A percentile compares a stretch with the other conserved stretches of the same genome.
Evolutionary conservation across 2,797 vertebrate species (phyloP).

Genomic region (Crenuchus spilurus): DNA sequence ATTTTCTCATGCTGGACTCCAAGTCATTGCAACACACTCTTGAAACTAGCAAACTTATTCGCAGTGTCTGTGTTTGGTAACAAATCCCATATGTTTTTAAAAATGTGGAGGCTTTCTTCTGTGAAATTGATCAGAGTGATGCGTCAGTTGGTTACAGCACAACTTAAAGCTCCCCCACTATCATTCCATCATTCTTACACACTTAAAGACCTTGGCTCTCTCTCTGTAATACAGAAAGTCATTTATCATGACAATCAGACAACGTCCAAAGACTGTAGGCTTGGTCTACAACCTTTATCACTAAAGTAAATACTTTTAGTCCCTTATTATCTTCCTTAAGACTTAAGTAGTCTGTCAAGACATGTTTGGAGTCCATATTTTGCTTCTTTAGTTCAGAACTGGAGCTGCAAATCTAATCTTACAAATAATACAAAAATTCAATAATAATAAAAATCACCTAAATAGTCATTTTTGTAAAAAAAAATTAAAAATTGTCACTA

Average conservation of each 20-base stretch:
- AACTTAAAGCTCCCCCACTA: slow-evolving; percentile 15
- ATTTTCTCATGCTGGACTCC: slow-evolving; percentile 18
- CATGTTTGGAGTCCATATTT: too few relatives aligned
- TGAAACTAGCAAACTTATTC: slow-evolving; percentile 59
- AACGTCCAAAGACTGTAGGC: too few relatives aligned
- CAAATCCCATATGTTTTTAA: slow-evolving; percentile 69
- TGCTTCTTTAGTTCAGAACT: too few relatives aligned
- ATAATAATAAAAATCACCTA: too few relatives aligned
- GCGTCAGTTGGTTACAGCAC: slow-evolving; percentile 46
- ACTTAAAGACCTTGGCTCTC: slow-evolving; percentile 41
- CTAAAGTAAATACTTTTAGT: too few relatives aligned
- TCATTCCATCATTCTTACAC: slow-evolving; percentile 34
- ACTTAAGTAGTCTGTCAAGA: too few relatives aligned
- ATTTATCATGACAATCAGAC: neutral
- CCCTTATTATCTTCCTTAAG: too few relatives aligned
- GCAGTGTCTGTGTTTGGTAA: slow-evolving; percentile 66
- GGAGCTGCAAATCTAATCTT: too few relatives aligned
- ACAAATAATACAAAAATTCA: too few relatives aligned
- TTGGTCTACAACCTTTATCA: too few relatives aligned
- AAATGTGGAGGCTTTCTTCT: slow-evolving; percentile 58
- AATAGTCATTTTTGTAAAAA: too few relatives aligned
- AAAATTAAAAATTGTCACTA: too few relatives aligned
- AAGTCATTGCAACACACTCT: slow-evolving; percentile 62
- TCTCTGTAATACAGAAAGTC: slow-evolving; percentile 4
- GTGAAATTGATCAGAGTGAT: slow-evolving; percentile 62